phyloP scores from a whole-genome alignment of 2,797 vertebrate genomes.

The Podargus strigoides region DNA sequence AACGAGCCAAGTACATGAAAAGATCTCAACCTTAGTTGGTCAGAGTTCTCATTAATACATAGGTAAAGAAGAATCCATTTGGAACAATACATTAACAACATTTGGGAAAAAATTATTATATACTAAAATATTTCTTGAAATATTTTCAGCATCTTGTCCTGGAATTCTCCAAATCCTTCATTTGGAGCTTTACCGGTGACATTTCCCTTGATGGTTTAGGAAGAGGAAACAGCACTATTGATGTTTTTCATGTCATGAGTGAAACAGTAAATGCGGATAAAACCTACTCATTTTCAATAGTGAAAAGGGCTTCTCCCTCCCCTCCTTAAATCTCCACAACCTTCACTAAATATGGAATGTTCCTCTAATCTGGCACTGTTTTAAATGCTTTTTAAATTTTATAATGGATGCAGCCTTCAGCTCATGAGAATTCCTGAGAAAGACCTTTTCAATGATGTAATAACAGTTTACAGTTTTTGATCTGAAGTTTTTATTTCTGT shows the following conservation, averaged over 20 bases:
- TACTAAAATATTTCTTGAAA: background rate
- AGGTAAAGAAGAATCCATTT: background rate
- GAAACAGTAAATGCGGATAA: background rate
- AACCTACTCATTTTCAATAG: background rate
- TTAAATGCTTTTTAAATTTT: background rate
- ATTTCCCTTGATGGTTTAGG: background rate
- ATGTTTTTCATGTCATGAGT: background rate
- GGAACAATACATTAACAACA: background rate
- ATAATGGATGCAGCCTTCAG: background rate
- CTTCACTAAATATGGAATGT: background rate
- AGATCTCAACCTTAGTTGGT: background rate
- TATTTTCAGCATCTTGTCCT: background rate
- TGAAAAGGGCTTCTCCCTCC: background rate
- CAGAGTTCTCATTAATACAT: background rate
- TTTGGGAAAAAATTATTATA: background rate
- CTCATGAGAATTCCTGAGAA: background rate
- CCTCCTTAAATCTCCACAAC: background rate
- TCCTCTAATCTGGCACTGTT: background rate
- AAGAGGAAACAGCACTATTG: background rate
- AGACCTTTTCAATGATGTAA: background rate
- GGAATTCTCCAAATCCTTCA: background rate
- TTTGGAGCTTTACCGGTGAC: background rate
- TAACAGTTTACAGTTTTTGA: background rate
- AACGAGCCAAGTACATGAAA: background rate
- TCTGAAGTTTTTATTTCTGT: background rate